phyloP scores from a whole-genome alignment of 2,888 invertebrate species.

The Allacma fusca region DNA sequence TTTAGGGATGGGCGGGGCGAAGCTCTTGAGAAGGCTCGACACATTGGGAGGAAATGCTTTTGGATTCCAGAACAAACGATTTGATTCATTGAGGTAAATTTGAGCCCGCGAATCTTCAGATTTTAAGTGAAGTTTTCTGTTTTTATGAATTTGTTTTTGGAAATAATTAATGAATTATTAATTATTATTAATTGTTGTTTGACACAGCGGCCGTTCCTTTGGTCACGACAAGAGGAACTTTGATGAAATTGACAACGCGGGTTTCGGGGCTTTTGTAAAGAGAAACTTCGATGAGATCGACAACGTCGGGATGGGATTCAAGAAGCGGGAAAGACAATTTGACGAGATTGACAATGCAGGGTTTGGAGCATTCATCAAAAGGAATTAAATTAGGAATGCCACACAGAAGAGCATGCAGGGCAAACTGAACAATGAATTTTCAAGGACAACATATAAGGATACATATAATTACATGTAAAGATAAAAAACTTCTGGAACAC shows the following conservation, averaged over 20 bases:
- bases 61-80: slow-evolving; percentile 65
- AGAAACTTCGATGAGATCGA: slow-evolving; percentile 61
- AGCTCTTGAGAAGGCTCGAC: slow-evolving; percentile 64
- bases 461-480: background rate
- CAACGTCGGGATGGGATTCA: slow-evolving; percentile 66
- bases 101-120: background rate
- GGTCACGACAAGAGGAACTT: slow-evolving; percentile 69
- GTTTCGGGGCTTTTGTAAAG: slow-evolving; percentile 70
- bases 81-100: slow-evolving; percentile 64
- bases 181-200: no score
- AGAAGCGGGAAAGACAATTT: slow-evolving; percentile 66
- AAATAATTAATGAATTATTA: no score
- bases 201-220: slow-evolving; percentile 63
- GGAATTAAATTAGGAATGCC: slow-evolving; percentile 47
- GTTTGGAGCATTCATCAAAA: slow-evolving; percentile 63
- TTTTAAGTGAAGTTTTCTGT: no score
- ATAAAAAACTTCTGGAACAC: background rate
- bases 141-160: background rate
- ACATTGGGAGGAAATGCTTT: slow-evolving; percentile 65
- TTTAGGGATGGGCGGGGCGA: background rate
- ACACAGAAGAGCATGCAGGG: background rate
- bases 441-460: background rate
- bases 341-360: slow-evolving; percentile 63
- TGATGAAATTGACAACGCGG: slow-evolving; percentile 71
- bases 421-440: background rate